Evolutionary conservation across 2,113 vertebrate genomes (phyloP).

Genomic region (Gymnorhina tibicen): DNA sequence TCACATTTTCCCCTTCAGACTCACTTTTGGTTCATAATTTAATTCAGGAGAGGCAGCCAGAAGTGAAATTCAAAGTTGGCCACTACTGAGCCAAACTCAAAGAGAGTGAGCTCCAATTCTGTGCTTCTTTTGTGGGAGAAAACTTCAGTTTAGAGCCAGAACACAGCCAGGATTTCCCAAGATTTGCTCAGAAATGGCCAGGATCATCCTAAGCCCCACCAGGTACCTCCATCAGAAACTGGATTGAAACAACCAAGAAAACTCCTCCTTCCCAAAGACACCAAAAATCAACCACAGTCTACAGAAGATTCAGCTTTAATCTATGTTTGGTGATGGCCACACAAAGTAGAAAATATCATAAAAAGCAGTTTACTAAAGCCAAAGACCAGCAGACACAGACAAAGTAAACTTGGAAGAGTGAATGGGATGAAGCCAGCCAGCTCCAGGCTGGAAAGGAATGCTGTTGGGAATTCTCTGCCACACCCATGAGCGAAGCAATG

Average conservation of each 20-base stretch:
- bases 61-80: background rate
- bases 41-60: background rate
- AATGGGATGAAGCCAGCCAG: background rate
- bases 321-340: background rate
- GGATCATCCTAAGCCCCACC: background rate
- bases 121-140: background rate
- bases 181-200: background rate
- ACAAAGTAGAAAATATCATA: background rate
- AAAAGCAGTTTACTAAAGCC: background rate
- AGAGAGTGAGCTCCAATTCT: background rate
- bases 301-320: background rate
- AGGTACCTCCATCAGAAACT: background rate
- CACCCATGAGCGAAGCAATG: background rate
- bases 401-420: background rate
- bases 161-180: background rate
- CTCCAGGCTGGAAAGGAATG: background rate
- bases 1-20: background rate
- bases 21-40: background rate
- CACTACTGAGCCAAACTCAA: background rate
- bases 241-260: background rate
- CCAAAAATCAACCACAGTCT: background rate
- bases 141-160: background rate
- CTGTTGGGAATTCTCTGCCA: background rate
- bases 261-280: background rate
- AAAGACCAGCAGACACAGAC: background rate